These are phyloP conservation scores for Zoanthus sociatus DNA, from an alignment of 92 coral and sea anemone species.

Conservation along the genomic window DNA sequence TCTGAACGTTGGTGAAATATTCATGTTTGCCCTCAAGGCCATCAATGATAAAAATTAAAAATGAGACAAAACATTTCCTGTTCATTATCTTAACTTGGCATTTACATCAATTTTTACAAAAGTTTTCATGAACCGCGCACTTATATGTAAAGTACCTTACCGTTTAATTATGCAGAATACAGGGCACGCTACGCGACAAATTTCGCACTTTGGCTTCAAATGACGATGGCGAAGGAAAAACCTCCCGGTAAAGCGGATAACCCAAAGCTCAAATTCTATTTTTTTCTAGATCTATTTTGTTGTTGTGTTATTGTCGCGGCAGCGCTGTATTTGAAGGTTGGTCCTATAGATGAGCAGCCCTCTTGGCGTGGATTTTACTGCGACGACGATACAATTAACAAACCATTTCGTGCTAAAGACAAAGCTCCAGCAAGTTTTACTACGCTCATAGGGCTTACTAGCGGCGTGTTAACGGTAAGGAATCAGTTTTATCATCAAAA, in stretches of 20 bases:
- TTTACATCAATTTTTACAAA: not conserved
- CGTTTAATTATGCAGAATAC: not conserved
- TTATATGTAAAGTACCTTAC: not conserved
- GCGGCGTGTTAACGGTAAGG: constrained; percentile 23
- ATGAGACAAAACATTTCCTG: not conserved
- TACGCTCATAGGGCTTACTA: constrained; percentile 8
- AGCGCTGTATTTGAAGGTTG: constrained; percentile 38
- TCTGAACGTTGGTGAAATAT: not conserved
- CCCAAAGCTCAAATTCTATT: constrained; percentile 1
- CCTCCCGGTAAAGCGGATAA: not conserved
- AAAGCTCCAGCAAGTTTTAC: not conserved
- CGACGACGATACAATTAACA: constrained; percentile 85
- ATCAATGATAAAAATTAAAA: not conserved
- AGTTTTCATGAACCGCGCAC: not conserved
- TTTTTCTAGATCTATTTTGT: constrained; percentile 30
- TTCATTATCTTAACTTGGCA: not conserved
- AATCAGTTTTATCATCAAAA: not conserved
- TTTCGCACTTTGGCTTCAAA: not conserved
- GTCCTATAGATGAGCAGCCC: constrained; percentile 53
- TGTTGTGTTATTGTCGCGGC: not conserved
- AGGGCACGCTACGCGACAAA: not conserved
- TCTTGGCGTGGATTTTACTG: constrained; percentile 90
- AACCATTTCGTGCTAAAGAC: constrained; percentile 69
- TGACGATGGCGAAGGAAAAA: not conserved
- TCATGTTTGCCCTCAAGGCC: not conserved